Percentiles rank a stretch among this genome's conserved stretches.
These are phyloP conservation scores for Drosophila carrolli DNA, from an alignment of 1,140 invertebrate species.

Conservation along the genomic window DNA sequence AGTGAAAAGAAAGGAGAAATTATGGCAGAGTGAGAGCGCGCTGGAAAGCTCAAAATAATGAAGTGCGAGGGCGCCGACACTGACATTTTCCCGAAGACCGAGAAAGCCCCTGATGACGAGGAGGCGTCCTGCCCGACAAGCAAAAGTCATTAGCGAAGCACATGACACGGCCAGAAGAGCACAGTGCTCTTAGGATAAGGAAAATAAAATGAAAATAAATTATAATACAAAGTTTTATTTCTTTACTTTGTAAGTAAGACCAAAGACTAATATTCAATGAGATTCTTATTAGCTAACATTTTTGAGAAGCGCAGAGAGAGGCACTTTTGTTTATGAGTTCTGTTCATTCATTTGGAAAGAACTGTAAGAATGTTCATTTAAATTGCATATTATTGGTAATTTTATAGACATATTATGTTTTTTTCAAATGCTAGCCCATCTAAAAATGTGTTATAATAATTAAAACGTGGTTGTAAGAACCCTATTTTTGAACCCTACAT, in stretches of 20 bases:
- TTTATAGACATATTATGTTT: no score
- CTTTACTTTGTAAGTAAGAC: no score
- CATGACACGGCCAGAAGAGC: constrained; percentile 24
- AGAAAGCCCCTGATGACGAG: constrained; percentile 20
- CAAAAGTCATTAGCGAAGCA: constrained; percentile 79
- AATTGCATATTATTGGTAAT: no score
- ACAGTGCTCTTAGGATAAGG: constrained; percentile 3
- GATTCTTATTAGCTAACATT: background rate
- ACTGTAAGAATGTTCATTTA: no score
- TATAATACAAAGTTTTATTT: background rate
- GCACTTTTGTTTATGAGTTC: no score
- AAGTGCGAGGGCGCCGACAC: constrained; percentile 66
- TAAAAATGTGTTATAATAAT: no score
- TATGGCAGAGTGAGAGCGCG: constrained; percentile 39
- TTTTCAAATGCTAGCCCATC: no score
- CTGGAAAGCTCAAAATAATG: constrained; percentile 76
- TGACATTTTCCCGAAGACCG: constrained; percentile 38
- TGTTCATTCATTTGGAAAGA: no score
- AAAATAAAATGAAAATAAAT: background rate
- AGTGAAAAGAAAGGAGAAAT: constrained; percentile 55
- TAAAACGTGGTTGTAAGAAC: no score
- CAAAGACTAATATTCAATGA: no score
- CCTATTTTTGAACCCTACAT: no score
- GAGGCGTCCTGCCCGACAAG: constrained; percentile 39
- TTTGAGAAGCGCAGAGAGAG: background rate